Base-by-base conservation (phyloP, 2,113 vertebrate species). In the Pedionomus torquatus region DNA sequence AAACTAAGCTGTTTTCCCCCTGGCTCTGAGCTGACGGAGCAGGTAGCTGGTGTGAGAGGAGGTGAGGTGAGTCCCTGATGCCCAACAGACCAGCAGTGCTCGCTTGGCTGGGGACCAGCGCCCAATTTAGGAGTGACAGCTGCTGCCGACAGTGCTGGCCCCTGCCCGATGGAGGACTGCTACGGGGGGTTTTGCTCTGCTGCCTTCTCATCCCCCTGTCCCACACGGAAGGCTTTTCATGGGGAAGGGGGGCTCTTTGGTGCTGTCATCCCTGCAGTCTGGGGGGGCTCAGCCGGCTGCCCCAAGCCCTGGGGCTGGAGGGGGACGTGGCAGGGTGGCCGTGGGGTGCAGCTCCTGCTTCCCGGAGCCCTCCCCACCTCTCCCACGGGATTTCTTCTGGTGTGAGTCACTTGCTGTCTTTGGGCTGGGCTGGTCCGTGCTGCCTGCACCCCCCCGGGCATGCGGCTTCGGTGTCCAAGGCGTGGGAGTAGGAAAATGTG, bases 271-370 rank as follows among this genome's bases (percentile, higher is more conserved):
- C n/a, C 54, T 5, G 0, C 2, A 35, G 24, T 19, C 6, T 0
- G 0, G 17, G 55, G 51, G 37, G 16, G 6, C 51, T 31, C 2
- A 0, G 9, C 15, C 0, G 0, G 69, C 26, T 11, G 55, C 10
- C 31, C 52, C 0, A 1, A n/a, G 37, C 25, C 61, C 51, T 9
- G 1, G 65, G 37, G 55, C 37, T 3, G 8, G 10, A 3, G 43
- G 1, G 15, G 24, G 9, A 55, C 39, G 2, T 0, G 3, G 77
- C n/a, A 5, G 17, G 0, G 7, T 0, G 4, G 58, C 5, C 0
- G 1, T 46, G 77, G 85, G 82, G 70, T 1, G 9, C 81, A 75
- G 2, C 26, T 28, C 48, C 37, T 18, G 43, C 44, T 9, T 31
- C 0, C 12, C 43, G 13, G 74, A 9, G 17, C 77, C 25, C 66